Evolutionary conservation across 2,797 vertebrate genomes (phyloP).

Genomic region (Hippoglossus hippoglossus): DNA sequence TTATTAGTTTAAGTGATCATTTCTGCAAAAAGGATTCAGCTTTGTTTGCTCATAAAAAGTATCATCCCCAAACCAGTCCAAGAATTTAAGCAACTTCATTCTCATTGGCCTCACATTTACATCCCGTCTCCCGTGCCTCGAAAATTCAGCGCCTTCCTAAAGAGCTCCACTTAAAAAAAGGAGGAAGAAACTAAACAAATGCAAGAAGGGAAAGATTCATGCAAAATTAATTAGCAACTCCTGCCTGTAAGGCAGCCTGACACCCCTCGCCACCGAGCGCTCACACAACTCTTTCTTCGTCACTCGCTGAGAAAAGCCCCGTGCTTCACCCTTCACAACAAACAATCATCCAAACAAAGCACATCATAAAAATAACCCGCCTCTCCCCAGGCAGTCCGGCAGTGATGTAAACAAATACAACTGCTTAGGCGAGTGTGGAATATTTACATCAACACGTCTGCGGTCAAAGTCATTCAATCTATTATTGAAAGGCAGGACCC

Average conservation of each 20-base stretch:
- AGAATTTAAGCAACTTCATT: constrained; percentile 16
- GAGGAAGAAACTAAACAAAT: constrained; percentile 77
- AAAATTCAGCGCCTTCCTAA: constrained; percentile 68
- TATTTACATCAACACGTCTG: constrained; percentile 46
- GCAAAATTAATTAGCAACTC: constrained; percentile 81
- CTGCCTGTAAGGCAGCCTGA: constrained; percentile 70
- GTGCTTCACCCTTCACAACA: constrained; percentile 54
- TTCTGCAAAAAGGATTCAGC: not conserved
- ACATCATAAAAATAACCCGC: constrained; percentile 73
- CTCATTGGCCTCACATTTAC: constrained; percentile 20
- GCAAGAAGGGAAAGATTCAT: constrained; percentile 63
- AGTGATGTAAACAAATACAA: constrained; percentile 79
- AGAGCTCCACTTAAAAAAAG: constrained; percentile 66
- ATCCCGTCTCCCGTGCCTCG: constrained; percentile 40
- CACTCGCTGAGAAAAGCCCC: constrained; percentile 64
- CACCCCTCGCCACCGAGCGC: constrained; percentile 22
- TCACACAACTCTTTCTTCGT: constrained; percentile 64
- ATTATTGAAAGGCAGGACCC: constrained; percentile 2
- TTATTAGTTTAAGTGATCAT: constrained; percentile 7
- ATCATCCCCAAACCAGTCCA: not conserved
- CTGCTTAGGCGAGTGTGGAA: constrained; percentile 57
- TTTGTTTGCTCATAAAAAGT: not conserved
- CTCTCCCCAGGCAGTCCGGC: constrained; percentile 66
- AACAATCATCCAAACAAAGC: constrained; percentile 77
- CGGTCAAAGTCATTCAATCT: constrained; percentile 41